Percentiles rank a stretch among this genome's conserved stretches.
These are phyloP conservation scores for Dysidea cf. avara DNA, from an alignment of 37 sponge, comb jelly and placozoan species.

Conservation along the genomic window DNA sequence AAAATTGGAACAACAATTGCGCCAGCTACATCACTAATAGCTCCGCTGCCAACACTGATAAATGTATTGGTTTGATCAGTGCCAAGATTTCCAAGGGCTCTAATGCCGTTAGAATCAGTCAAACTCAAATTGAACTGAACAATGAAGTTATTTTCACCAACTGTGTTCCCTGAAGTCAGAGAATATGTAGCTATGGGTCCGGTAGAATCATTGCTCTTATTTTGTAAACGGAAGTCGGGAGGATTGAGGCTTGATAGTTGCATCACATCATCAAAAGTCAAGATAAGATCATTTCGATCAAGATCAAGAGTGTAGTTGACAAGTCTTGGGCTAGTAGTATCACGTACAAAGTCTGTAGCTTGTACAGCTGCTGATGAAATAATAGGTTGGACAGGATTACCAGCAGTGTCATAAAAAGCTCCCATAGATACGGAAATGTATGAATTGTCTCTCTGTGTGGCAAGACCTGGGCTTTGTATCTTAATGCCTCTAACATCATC, in stretches of 20 bases:
- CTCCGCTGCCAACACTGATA: constrained; percentile 53
- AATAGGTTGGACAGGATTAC: constrained; percentile 44
- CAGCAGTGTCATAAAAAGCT: constrained; percentile 69
- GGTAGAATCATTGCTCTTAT: constrained; percentile 13
- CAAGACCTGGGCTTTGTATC: constrained; percentile 53
- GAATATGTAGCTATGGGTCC: constrained; percentile 12
- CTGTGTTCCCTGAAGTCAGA: constrained; percentile 26
- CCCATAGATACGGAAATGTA: constrained; percentile 35
- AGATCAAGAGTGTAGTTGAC: constrained; percentile 59
- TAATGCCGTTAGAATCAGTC: constrained; percentile 58
- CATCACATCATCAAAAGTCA: constrained; percentile 90
- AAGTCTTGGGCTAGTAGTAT: constrained; percentile 71
- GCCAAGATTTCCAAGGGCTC: constrained; percentile 47
- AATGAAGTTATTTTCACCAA: constrained; percentile 42
- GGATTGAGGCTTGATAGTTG: constrained; percentile 34
- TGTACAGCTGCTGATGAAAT: constrained; percentile 26
- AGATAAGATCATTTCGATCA: constrained; percentile 45
- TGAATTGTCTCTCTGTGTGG: constrained; percentile 36
- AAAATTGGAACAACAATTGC: constrained; percentile 44
- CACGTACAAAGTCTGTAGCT: constrained; percentile 31
- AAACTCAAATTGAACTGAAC: constrained; percentile 42
- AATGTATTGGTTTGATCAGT: constrained; percentile 61
- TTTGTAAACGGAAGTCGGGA: constrained; percentile 68
- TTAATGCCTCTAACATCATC: constrained; percentile 80
- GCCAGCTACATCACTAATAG: constrained; percentile 54